Percentiles rank a stretch among this genome's conserved stretches.
Evolutionary conservation across 1,140 invertebrate genomes (phyloP).

Genomic region (Zaprionus africanus): DNA sequence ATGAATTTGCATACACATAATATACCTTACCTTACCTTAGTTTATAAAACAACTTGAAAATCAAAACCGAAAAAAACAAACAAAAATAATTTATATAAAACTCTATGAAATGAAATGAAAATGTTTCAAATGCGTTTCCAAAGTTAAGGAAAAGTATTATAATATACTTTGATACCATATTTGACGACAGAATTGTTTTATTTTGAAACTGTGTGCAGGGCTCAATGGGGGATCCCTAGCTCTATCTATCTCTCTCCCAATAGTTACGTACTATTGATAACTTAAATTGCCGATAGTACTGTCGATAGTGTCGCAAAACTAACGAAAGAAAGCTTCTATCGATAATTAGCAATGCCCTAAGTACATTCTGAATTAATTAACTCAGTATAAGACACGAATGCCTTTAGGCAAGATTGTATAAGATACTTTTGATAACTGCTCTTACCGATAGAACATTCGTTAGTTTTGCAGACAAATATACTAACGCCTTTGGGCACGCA

Average conservation of each 20-base stretch:
- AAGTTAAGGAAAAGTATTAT: constrained; percentile 35
- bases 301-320: too few species aligned
- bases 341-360: neutral
- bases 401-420: neutral
- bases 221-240: constrained; percentile 16
- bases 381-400: neutral
- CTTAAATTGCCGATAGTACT: too few species aligned
- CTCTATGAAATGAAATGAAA: constrained; percentile 35
- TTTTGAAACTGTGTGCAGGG: constrained; percentile 33
- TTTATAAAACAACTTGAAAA: constrained; percentile 57
- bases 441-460: neutral
- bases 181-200: constrained; percentile 39
- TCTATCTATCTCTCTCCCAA: constrained; percentile 7
- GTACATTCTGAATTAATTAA: too few species aligned
- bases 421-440: neutral
- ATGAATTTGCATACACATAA: constrained; percentile 55
- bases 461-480: constrained; percentile 1
- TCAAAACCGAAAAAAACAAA: constrained; percentile 11
- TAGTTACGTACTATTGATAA: too few species aligned
- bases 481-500: constrained; percentile 2
- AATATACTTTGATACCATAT: constrained; percentile 39
- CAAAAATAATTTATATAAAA: constrained; percentile 24
- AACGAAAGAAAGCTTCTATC: neutral
- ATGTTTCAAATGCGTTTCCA: constrained; percentile 41
- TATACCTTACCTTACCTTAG: constrained; percentile 47